Base-by-base conservation (phyloP, 1,140 invertebrate genomes). In the Oppia nitens region DNA sequence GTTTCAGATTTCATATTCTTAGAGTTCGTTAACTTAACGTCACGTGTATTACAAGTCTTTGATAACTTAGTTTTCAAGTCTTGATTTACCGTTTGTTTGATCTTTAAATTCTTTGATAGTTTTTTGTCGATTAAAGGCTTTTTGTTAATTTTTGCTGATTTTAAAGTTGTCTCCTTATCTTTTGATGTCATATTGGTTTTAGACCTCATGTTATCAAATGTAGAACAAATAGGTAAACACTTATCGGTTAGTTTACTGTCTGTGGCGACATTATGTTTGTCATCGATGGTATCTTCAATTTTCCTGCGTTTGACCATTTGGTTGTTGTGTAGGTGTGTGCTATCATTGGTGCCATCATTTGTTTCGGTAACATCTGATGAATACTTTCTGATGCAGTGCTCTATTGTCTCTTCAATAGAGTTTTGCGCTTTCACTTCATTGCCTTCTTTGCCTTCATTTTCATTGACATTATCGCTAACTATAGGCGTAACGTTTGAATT, bases 291-390 rank as follows among this genome's bases (percentile, higher is more conserved):
- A 17, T 40, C 32, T 9, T 40, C 32, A 40, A 6, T 40, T 40
- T 40, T 40, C 6, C 32, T 6, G 6, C 32, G 6, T 40, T 40
- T 40, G 17, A 9, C 17, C 32, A 17, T 9, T 40, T 40, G 32
- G 6, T 40, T 40, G 17, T 40, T 40, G 17, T 6, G 32, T 9
- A 9, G 6, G 17, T 9, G 32, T 40, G 6, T 76, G 9, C 78
- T 72, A n/a, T n/a, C n/a, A n/a, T n/a, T n/a, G n/a, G n/a, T n/a
- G n/a, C n/a, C n/a, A n/a, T n/a, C n/a, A 68, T 83, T 82, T 62
- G 83, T 80, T 64, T 83, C 79, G 1, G 75, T 60, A 4, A 65
- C 47, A 20, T 62, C 61, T 50, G 23, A 47, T 17, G 45, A 25
- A 50, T 62, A 61, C 51, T 57, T 63, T 53, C 54, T 55, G n/a